Conservation (phyloP, 2,888 invertebrate genomes). For the Gari tellinella region DNA sequence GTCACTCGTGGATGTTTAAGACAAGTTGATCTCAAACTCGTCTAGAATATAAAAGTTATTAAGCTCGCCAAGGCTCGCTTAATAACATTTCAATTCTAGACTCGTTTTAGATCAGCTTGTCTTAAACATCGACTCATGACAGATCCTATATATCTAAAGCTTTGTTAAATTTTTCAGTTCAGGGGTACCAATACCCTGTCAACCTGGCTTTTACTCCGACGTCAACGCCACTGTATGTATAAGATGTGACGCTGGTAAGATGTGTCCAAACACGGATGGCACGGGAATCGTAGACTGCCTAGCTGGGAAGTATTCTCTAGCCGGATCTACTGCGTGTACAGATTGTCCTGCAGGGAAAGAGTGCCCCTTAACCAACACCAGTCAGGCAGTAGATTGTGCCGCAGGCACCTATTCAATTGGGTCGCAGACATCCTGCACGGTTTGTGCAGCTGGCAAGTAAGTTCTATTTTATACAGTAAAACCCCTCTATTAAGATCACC, state of each 20-base stretch:
- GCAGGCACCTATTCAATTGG: slow-evolving; percentile 72
- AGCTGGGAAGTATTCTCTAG: slow-evolving; percentile 75
- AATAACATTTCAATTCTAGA: too few relatives aligned
- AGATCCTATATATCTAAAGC: too few relatives aligned
- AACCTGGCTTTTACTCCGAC: slow-evolving; percentile 74
- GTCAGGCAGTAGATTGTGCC: slow-evolving; percentile 55
- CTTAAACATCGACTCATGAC: too few relatives aligned
- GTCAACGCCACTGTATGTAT: slow-evolving; percentile 74
- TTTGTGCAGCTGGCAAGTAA: slow-evolving; percentile 74
- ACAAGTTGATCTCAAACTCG: too few relatives aligned
- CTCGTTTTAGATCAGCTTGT: too few relatives aligned
- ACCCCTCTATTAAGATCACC: too few relatives aligned
- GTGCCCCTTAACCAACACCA: slow-evolving; percentile 68
- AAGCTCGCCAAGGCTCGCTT: too few relatives aligned
- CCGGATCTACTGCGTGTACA: slow-evolving; percentile 69
- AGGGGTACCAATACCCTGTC: slow-evolving; percentile 59
- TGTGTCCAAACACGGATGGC: slow-evolving; percentile 78
- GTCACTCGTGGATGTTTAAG: too few relatives aligned
- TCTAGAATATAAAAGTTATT: too few relatives aligned
- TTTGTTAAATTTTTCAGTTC: slow-evolving; percentile 14
- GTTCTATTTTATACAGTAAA: too few relatives aligned
- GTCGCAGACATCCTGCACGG: slow-evolving; percentile 67
- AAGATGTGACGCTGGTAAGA: slow-evolving; percentile 76
- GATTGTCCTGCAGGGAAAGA: slow-evolving; percentile 72
- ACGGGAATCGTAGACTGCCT: slow-evolving; percentile 72